Percentiles rank a stretch among this genome's conserved stretches.
phyloP scores from a whole-genome alignment of 2,888 invertebrate species.

The Eupithecia pulchellata region DNA sequence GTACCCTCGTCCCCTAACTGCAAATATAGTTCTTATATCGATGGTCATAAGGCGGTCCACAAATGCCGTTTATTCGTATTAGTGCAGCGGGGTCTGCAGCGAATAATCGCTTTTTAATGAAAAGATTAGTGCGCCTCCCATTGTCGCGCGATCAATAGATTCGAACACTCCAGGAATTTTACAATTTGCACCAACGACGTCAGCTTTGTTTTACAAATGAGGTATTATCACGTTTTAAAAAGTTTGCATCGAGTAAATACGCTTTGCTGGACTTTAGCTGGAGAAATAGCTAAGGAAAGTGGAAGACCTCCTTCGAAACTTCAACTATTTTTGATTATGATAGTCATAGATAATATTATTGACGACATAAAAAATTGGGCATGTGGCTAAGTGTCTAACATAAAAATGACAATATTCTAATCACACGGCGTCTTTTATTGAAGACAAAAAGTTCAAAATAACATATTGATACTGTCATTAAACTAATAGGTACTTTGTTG shows the following conservation, averaged over 20 bases:
- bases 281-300: not conserved
- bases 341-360: not conserved
- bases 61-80: constrained; percentile 71
- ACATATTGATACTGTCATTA: not conserved
- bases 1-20: constrained; percentile 46
- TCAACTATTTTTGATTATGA: not conserved
- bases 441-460: not conserved
- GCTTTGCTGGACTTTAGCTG: not conserved
- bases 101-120: constrained; percentile 85
- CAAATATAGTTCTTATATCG: constrained; percentile 49
- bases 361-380: not conserved
- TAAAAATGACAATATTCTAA: not conserved
- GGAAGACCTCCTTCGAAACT: too few relatives aligned
- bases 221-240: constrained; percentile 16
- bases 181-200: constrained; percentile 70
- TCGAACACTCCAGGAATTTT: constrained; percentile 78
- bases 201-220: constrained; percentile 45
- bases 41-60: constrained; percentile 45
- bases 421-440: not conserved
- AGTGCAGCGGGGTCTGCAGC: constrained; percentile 79
- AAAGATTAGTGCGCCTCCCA: constrained; percentile 80
- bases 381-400: not conserved
- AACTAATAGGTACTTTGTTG: constrained; percentile 2
- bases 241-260: not conserved
- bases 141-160: constrained; percentile 73